phyloP scores from a whole-genome alignment of 2,888 invertebrate genomes.

The Hermaeophaga mercurialis region DNA sequence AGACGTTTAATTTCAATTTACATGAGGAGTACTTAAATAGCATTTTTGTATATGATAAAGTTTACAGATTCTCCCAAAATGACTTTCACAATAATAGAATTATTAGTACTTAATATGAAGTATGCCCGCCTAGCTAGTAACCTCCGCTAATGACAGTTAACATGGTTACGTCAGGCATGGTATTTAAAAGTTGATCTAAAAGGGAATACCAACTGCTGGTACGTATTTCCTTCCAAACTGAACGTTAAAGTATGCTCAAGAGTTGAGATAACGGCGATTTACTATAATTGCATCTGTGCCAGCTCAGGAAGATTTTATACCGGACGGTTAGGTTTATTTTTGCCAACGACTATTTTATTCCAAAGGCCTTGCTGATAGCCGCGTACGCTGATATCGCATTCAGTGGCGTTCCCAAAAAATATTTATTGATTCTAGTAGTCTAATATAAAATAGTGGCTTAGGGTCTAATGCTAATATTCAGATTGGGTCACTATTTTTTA shows the following conservation, averaged over 20 bases:
- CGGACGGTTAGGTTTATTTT: constrained; percentile 13
- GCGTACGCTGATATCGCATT: not conserved
- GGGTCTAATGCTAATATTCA: no score
- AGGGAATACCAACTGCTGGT: constrained; percentile 14
- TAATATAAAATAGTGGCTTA: no score
- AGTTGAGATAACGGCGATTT: constrained; percentile 22
- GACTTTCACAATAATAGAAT: no score
- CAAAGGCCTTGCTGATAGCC: constrained; percentile 12
- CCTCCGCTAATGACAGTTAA: not conserved
- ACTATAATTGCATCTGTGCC: constrained; percentile 21
- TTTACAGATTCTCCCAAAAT: no score
- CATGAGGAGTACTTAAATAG: no score
- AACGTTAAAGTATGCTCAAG: constrained; percentile 19
- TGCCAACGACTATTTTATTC: constrained; percentile 16
- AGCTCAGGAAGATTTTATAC: constrained; percentile 12
- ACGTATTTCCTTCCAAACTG: constrained; percentile 18
- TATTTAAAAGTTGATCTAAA: constrained; percentile 15
- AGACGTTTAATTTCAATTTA: no score
- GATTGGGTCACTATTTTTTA: no score
- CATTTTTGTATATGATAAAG: no score
- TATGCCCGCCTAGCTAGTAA: no score
- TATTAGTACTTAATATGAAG: no score
- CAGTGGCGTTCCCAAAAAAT: constrained; percentile 1
- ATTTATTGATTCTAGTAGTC: no score
- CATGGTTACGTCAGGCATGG: constrained; percentile 8